Conservation (phyloP, 1,140 invertebrate genomes). For the Rhizoglyphus robini region DNA sequence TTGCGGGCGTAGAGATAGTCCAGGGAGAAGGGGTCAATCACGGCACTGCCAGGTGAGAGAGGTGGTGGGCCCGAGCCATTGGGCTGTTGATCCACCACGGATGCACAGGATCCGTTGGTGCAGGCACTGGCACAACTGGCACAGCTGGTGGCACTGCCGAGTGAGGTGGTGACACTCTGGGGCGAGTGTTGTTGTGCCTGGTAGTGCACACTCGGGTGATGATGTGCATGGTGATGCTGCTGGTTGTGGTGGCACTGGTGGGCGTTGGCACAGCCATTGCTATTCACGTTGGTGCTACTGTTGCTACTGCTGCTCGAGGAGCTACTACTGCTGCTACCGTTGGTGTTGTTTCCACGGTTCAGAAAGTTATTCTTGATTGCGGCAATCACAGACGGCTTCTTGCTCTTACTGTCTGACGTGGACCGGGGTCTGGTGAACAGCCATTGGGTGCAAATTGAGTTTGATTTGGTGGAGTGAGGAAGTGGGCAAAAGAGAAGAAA, state of each 20-base stretch:
- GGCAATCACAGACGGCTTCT: conserved; percentile 9
- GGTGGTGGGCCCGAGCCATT: not conserved
- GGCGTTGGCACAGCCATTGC: not conserved
- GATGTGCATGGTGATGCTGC: not conserved
- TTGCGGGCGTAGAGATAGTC: conserved; percentile 8
- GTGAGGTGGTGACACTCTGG: not conserved
- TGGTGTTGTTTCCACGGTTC: not conserved
- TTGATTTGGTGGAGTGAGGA: too few relatives aligned
- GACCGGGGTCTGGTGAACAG: not conserved
- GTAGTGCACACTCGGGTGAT: not conserved
- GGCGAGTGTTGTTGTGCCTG: not conserved
- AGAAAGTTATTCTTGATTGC: conserved; percentile 1
- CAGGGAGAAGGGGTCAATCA: conserved; percentile 8
- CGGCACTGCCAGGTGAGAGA: not conserved
- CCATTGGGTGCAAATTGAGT: too few relatives aligned
- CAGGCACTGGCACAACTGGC: not conserved
- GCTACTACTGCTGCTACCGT: conserved; percentile 1
- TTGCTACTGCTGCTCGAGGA: not conserved
- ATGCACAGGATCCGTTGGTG: not conserved
- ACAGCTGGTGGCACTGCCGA: not conserved
- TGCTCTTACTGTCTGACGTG: not conserved
- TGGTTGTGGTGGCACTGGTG: not conserved
- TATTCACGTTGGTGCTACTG: conserved; percentile 5
- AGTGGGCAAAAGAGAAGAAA: too few relatives aligned
- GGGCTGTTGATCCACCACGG: not conserved